Base-by-base conservation (phyloP, 2,888 invertebrate species). In the Liopterus haemorrhoidalis region DNA sequence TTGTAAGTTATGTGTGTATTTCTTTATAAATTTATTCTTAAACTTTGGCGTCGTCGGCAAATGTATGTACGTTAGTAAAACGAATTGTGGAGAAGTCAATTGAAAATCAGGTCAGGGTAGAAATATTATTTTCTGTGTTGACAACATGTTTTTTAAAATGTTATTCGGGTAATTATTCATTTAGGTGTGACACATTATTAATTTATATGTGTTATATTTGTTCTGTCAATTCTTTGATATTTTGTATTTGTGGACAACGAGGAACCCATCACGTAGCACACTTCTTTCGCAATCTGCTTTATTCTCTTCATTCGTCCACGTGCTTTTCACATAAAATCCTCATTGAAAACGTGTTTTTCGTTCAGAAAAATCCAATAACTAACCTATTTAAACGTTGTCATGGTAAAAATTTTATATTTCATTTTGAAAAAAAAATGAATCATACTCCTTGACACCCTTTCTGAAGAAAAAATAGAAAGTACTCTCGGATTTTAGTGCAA, bases 21-120 rank as follows among this genome's bases (percentile, higher is more conserved):
- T 59, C 63, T 62, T 63, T 61, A 63, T 54, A 62, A 65, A 57
- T 53, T 51, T 45, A 39, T 48, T 47, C 53, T 59, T 59, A 59
- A 63, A 54, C 52, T 54, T 55, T 63, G 57, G 66, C 66, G 66
- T 66, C 66, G 57, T 55, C 59, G 57, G 38, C 45, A 57, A 59
- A 57, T 55, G 51, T 50, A 48, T 47, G 49, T 41, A 44, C 49
- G 46, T 49, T 51, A 44, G 44, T 46, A 47, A 32, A 47, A 42
- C 45, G 47, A 31, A 50, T 30, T 41, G 46, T 46, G 46, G 36
- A 50, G 46, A 54, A 50, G 46, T 45, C n/a, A 48, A 36, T 37
- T 45, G 49, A 49, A 51, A 61, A 58, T 58, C 59, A 57, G 61
- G 61, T 62, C 60, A 62, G 53, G 53, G 55, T 55, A 48, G 50